Evolutionary conservation across 2,797 vertebrate species (phyloP).

Genomic region (Kryptolebias ocellatus): DNA sequence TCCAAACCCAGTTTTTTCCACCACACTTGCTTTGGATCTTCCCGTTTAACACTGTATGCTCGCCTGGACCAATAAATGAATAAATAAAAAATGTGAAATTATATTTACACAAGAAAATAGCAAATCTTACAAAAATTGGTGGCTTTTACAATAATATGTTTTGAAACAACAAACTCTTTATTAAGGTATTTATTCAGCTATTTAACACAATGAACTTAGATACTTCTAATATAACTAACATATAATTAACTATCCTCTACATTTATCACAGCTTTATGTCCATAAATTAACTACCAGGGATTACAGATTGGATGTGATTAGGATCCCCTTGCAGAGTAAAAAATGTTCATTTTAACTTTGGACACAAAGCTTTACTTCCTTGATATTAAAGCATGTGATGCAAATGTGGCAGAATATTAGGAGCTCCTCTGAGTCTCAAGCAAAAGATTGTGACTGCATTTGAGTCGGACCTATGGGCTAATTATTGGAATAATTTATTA

Average conservation of each 20-base stretch:
- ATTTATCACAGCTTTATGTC: neutral
- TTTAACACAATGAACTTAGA: neutral
- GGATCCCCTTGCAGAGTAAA: neutral
- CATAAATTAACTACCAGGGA: conserved; percentile 5
- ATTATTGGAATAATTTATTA: too few relatives aligned
- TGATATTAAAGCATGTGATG: neutral
- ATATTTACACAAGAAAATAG: too few relatives aligned
- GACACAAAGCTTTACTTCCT: neutral
- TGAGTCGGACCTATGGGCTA: neutral
- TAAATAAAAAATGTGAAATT: neutral
- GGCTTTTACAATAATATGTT: neutral
- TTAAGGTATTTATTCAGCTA: neutral
- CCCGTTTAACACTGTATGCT: conserved; percentile 39
- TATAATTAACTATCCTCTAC: neutral
- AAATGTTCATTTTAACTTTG: neutral
- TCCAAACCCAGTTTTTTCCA: conserved; percentile 64
- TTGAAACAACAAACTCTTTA: neutral
- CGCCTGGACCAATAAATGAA: too few relatives aligned
- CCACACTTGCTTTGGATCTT: conserved; percentile 49
- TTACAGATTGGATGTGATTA: neutral
- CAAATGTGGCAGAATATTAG: neutral
- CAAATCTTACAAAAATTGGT: neutral
- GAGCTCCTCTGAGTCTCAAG: neutral
- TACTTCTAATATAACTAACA: neutral
- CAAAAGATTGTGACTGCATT: neutral